phyloP scores from a whole-genome alignment of 53 echinoderm and acorn worm genomes.

The Mesocentrotus franciscanus region DNA sequence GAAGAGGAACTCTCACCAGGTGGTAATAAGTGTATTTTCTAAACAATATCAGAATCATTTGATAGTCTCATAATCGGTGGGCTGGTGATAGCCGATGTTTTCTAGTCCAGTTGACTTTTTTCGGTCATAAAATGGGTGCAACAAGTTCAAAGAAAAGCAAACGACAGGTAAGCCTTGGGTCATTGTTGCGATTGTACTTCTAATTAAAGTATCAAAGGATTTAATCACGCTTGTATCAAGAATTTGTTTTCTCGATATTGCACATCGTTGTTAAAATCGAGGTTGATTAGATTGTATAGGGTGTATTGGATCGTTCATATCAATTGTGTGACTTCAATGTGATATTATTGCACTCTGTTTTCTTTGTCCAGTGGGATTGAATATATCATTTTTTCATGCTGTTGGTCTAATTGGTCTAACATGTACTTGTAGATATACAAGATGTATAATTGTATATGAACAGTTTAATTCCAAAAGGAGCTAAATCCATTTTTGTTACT shows the following conservation, averaged over 20 bases:
- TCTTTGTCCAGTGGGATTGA: too few species aligned
- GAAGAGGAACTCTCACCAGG: not conserved
- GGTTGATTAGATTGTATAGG: not conserved
- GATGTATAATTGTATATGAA: too few species aligned
- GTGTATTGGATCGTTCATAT: not conserved
- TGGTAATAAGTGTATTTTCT: not conserved
- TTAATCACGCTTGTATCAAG: not conserved
- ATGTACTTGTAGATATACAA: too few species aligned
- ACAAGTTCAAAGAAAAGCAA: not conserved
- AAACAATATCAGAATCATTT: conserved; percentile 27
- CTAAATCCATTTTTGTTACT: too few species aligned
- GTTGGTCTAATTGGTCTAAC: too few species aligned
- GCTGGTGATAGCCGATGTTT: too few species aligned
- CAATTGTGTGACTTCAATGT: not conserved
- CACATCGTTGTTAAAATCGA: not conserved
- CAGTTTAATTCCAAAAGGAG: too few species aligned
- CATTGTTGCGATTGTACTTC: too few species aligned
- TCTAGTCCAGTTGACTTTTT: not conserved
- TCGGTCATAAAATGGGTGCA: not conserved
- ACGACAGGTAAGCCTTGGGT: not conserved
- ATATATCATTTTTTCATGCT: too few species aligned
- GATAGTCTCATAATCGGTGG: not conserved
- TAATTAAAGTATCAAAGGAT: too few species aligned
- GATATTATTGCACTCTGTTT: not conserved
- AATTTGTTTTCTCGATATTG: not conserved